Percentiles rank a stretch among this genome's conserved stretches.
These are phyloP conservation scores for Dasysyrphus tricinctus DNA, from an alignment of 2,888 invertebrate genomes.

Conservation along the genomic window DNA sequence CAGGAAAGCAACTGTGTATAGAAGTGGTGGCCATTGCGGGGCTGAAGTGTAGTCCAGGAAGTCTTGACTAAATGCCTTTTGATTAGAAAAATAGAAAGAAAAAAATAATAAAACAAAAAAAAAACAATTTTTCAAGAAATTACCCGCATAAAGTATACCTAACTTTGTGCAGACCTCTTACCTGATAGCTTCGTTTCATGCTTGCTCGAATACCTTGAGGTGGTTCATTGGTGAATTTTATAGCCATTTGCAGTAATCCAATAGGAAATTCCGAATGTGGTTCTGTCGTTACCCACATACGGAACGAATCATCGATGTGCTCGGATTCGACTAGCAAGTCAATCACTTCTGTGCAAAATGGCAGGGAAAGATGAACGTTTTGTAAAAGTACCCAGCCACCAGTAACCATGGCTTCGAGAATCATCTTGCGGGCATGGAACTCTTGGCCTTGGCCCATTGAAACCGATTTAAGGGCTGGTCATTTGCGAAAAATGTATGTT, in stretches of 20 bases:
- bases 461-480: conserved; percentile 90
- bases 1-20: conserved; percentile 97
- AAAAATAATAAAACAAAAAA: neutral
- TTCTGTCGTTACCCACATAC: conserved; percentile 97
- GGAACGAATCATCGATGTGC: conserved; percentile 91
- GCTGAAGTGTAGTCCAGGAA: conserved; percentile 95
- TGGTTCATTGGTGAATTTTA: conserved; percentile 98
- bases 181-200: conserved; percentile 96
- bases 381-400: conserved; percentile 98
- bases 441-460: conserved; percentile 99
- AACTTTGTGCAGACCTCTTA: conserved; percentile 59
- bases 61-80: conserved; percentile 87
- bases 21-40: conserved; percentile 95
- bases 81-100: neutral
- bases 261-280: conserved; percentile 97
- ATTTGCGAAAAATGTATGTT: neutral
- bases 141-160: conserved; percentile 17
- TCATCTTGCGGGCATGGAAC: conserved; percentile 91
- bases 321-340: conserved; percentile 94
- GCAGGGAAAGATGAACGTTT: conserved; percentile 97
- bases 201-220: conserved; percentile 97
- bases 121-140: conserved; percentile 13
- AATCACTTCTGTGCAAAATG: conserved; percentile 96
- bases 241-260: conserved; percentile 93
- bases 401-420: conserved; percentile 89